Conservation (phyloP, 2,888 invertebrate species). For the Altica lythri region DNA sequence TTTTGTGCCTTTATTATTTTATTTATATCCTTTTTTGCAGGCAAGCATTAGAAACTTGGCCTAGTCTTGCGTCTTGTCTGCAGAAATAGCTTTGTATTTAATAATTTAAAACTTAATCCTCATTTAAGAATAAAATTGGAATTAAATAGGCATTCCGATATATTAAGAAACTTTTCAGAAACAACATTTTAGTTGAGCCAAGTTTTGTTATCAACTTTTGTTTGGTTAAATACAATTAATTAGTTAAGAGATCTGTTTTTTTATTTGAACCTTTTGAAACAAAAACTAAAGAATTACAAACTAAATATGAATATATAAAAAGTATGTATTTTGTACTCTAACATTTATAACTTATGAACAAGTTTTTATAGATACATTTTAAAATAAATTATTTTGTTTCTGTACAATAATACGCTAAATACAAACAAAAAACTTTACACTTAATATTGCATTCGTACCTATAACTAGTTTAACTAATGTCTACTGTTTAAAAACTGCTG, state of each 20-base stretch:
- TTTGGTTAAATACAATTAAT: conserved; percentile 45
- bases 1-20: conserved; percentile 47
- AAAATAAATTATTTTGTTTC: too few species aligned
- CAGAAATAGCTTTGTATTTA: conserved; percentile 13
- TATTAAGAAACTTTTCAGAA: conserved; percentile 22
- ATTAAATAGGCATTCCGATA: conserved; percentile 27
- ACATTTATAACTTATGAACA: too few species aligned
- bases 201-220: conserved; percentile 43
- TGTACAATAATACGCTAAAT: too few species aligned
- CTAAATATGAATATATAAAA: too few species aligned
- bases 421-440: too few species aligned
- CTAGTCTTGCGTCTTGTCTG: conserved; percentile 31
- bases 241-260: conserved; percentile 30
- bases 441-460: too few species aligned
- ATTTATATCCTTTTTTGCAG: conserved; percentile 39
- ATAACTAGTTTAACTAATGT: too few species aligned
- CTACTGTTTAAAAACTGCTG: conserved; percentile 8
- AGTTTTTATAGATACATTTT: too few species aligned
- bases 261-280: too few species aligned
- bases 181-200: conserved; percentile 34
- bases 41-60: conserved; percentile 41
- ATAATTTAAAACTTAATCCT: conserved; percentile 19
- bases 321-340: too few species aligned
- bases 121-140: conserved; percentile 27
- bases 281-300: too few species aligned